Percentiles rank a stretch among this genome's conserved stretches.
These are phyloP conservation scores for Cheilosia variabilis DNA, from an alignment of 2,888 invertebrate species.

Conservation along the genomic window DNA sequence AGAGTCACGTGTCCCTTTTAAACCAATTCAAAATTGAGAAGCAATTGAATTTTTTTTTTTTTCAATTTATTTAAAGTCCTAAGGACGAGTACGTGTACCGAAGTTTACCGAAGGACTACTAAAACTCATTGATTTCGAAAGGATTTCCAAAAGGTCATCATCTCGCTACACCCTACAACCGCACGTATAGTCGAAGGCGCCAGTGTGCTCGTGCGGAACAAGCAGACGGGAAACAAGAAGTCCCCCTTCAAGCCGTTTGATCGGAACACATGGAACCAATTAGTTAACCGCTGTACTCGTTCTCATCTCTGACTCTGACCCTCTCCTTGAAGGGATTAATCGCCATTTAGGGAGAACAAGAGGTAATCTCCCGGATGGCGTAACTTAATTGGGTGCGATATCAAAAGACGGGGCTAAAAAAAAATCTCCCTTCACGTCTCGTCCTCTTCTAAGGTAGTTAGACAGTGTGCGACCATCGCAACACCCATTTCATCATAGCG, in stretches of 20 bases:
- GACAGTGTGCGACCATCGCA: neutral
- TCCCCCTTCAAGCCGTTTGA: neutral
- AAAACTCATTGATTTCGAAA: neutral
- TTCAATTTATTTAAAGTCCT: constrained; percentile 1
- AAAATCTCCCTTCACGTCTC: neutral
- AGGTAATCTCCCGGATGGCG: constrained; percentile 18
- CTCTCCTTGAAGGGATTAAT: constrained; percentile 10
- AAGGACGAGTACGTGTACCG: neutral
- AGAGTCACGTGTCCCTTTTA: neutral
- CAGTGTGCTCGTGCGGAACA: neutral
- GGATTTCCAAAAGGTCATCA: neutral
- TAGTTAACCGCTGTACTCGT: neutral
- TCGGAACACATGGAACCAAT: neutral
- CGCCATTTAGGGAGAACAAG: constrained; percentile 13
- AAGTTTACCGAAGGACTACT: neutral
- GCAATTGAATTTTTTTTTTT: neutral
- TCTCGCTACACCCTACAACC: neutral
- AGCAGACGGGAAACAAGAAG: neutral
- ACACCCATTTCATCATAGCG: constrained; percentile 27
- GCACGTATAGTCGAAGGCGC: neutral
- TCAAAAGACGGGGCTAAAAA: neutral
- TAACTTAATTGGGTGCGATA: constrained; percentile 29
- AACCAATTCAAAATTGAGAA: neutral
- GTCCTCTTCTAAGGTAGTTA: neutral
- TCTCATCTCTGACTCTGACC: neutral